Conservation (phyloP, 2,797 vertebrate species). For the Chaenodraco wilsoni region DNA sequence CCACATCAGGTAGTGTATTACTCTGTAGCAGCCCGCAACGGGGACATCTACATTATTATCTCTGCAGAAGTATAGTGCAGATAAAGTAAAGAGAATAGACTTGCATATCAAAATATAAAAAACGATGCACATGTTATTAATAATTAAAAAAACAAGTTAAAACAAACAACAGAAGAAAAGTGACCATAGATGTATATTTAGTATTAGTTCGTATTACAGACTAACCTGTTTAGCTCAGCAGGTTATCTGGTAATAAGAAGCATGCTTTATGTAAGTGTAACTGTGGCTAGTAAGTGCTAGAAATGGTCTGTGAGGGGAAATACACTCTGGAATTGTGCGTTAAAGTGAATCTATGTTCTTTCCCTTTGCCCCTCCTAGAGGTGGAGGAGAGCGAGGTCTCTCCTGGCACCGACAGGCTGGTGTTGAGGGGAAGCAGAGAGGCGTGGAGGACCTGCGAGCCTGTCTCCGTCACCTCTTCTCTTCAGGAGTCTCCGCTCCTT, state of each 20-base stretch:
- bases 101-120: no score
- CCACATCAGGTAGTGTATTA: constrained; percentile 89
- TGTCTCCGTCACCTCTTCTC: constrained; percentile 88
- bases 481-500: constrained; percentile 87
- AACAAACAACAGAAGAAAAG: no score
- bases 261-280: neutral
- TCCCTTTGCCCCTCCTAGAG: constrained; percentile 66
- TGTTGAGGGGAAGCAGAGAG: constrained; percentile 86
- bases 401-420: constrained; percentile 90
- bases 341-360: constrained; percentile 12
- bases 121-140: no score
- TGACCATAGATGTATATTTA: no score
- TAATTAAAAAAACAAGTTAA: no score
- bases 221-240: neutral
- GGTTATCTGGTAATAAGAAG: neutral
- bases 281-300: neutral
- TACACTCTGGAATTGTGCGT: neutral
- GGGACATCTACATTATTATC: no score
- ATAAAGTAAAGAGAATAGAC: no score
- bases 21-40: neutral
- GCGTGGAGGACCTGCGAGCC: constrained; percentile 90
- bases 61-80: no score
- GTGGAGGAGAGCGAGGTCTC: constrained; percentile 92
- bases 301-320: neutral
- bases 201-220: no score